Conservation (phyloP, 2,797 vertebrate species). For the Botia almorhae region DNA sequence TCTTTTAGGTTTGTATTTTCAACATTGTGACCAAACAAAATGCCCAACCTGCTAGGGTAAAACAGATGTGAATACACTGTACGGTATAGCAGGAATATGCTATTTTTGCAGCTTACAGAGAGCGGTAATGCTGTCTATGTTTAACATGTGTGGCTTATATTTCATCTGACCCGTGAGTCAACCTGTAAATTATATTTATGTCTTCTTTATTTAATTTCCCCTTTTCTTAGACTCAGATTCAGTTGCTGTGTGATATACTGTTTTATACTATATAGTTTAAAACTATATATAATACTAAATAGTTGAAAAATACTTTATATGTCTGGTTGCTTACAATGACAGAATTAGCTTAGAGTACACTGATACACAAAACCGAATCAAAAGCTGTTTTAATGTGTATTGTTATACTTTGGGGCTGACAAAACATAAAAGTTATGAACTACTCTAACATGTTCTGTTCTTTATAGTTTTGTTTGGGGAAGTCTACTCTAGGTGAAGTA, state of each 20-base stretch:
- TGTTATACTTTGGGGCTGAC: neutral
- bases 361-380: neutral
- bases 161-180: constrained; percentile 50
- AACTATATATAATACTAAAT: too few relatives aligned
- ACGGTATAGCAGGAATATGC: constrained; percentile 35
- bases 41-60: neutral
- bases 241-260: neutral
- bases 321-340: too few relatives aligned
- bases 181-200: constrained; percentile 35
- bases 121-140: constrained; percentile 30
- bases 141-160: constrained; percentile 28
- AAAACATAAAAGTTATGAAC: neutral
- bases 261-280: too few relatives aligned
- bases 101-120: constrained; percentile 50
- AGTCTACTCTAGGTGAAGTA: too few relatives aligned
- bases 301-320: neutral
- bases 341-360: neutral
- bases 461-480: neutral
- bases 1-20: too few relatives aligned
- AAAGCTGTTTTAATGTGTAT: neutral
- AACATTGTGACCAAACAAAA: neutral
- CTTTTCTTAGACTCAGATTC: neutral
- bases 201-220: constrained; percentile 18
- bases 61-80: constrained; percentile 5
- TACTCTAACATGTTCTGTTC: neutral